phyloP scores from a whole-genome alignment of 2,797 vertebrate species.

The Muscicapa striata region DNA sequence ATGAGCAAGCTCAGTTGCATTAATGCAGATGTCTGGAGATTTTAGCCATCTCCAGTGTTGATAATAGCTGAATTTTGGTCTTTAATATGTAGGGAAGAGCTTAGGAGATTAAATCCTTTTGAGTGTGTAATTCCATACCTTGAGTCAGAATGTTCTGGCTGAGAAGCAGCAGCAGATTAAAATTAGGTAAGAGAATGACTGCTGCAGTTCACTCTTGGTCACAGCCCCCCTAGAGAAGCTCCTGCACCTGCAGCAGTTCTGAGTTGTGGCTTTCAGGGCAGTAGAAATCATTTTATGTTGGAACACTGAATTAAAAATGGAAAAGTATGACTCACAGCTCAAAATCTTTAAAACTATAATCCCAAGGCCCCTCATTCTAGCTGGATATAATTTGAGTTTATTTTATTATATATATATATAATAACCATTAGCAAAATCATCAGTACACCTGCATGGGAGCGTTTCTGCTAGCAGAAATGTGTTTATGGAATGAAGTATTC shows the following conservation, averaged over 20 bases:
- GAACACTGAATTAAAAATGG: background rate
- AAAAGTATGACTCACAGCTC: background rate
- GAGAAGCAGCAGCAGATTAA: background rate
- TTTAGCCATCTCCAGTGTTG: background rate
- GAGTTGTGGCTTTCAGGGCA: background rate
- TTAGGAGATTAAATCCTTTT: background rate
- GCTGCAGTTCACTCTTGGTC: background rate
- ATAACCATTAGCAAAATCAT: background rate
- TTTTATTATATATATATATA: background rate
- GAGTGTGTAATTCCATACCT: background rate
- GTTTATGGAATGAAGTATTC: slow-evolving; percentile 19
- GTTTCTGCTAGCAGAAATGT: background rate
- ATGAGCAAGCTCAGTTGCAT: background rate
- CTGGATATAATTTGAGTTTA: background rate
- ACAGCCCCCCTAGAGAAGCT: background rate
- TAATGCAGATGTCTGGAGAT: background rate
- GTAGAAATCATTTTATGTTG: background rate
- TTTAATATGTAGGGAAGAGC: background rate
- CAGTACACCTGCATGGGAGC: background rate
- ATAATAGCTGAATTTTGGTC: background rate
- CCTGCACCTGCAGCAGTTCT: background rate
- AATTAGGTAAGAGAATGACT: background rate
- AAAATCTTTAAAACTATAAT: background rate
- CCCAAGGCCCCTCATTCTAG: background rate
- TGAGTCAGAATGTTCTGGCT: background rate